phyloP scores from a whole-genome alignment of 2,113 vertebrate genomes.

The Callionymus lyra region DNA sequence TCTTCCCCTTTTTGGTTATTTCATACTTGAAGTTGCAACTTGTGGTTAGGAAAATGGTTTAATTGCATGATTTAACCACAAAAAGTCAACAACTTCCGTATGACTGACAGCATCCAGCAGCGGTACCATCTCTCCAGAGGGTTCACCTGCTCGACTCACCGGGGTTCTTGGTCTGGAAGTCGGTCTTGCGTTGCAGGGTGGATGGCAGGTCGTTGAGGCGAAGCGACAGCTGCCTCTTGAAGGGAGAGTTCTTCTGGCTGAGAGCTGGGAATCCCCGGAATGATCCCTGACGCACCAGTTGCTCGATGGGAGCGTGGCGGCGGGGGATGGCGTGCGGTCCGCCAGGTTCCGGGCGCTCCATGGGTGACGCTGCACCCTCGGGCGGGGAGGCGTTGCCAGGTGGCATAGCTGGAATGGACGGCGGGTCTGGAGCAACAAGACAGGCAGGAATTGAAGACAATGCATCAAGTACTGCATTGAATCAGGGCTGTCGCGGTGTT shows the following conservation, averaged over 20 bases:
- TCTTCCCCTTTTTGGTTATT: too few species aligned
- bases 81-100: too few species aligned
- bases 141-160: constrained; percentile 57
- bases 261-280: constrained; percentile 86
- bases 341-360: constrained; percentile 70
- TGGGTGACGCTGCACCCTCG: constrained; percentile 71
- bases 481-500: too few species aligned
- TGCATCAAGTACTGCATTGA: too few species aligned
- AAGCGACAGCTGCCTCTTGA: constrained; percentile 86
- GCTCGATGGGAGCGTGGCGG: constrained; percentile 83
- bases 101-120: neutral
- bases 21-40: too few species aligned
- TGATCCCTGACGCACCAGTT: constrained; percentile 86
- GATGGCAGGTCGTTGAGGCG: constrained; percentile 87
- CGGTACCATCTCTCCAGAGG: neutral
- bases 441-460: too few species aligned
- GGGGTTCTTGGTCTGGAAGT: constrained; percentile 74
- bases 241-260: constrained; percentile 87
- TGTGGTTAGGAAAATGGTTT: too few species aligned
- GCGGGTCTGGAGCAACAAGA: constrained; percentile 37
- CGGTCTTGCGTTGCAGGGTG: constrained; percentile 80
- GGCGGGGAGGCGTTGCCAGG: constrained; percentile 73
- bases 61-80: too few species aligned
- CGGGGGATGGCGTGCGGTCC: constrained; percentile 81
- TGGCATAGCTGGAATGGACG: constrained; percentile 54